Evolutionary conservation across 2,797 vertebrate genomes (phyloP), one percentile per base, ranked within the genome.

Genomic region (Falco concolor): DNA sequence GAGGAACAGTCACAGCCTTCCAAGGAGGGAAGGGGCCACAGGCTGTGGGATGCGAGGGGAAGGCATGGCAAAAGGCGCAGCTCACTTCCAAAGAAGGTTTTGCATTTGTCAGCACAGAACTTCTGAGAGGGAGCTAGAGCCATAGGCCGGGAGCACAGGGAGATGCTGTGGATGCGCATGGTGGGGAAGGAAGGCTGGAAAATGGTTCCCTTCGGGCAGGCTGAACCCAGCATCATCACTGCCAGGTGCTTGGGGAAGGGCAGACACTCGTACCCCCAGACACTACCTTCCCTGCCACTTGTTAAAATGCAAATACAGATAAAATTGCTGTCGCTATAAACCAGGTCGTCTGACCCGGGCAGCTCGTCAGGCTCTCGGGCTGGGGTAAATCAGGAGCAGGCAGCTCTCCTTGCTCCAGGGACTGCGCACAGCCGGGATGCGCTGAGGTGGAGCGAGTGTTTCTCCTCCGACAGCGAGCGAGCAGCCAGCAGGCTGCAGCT

Each of bases 351-450:
- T 16, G 20, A 6, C 14, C 14, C 30, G 11, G 34, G 22, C 3
- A 4, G 4, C 18, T 8, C 30, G 8, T 8, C 17, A 21, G 40
- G 23, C 28, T 28, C 84, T 28, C 0, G 2, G 67, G 61, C 45
- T 20, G 40, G 50, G 27, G 5, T 18, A 4, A 13, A 11, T 7
- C 6, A 1, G 21, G 72, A 11, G 36, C 30, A 19, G 23, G 28
- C 25, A 22, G 38, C 34, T 53, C 59, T 2, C 28, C 25, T 4
- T 1, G 7, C 73, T 23, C 23, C 49, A 5, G 13, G 5, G 10
- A 8, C 50, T 1, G 0, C 36, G 5, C 2, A 0, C 54, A 0
- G 24, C 27, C 10, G 2, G 15, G 36, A 6, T 8, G 64, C 3
- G 38, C 53, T 21, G 68, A 49, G 30, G 9, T 27, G 28, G 13